phyloP scores from a whole-genome alignment of 2,797 vertebrate species.

The Champsocephalus gunnari region DNA sequence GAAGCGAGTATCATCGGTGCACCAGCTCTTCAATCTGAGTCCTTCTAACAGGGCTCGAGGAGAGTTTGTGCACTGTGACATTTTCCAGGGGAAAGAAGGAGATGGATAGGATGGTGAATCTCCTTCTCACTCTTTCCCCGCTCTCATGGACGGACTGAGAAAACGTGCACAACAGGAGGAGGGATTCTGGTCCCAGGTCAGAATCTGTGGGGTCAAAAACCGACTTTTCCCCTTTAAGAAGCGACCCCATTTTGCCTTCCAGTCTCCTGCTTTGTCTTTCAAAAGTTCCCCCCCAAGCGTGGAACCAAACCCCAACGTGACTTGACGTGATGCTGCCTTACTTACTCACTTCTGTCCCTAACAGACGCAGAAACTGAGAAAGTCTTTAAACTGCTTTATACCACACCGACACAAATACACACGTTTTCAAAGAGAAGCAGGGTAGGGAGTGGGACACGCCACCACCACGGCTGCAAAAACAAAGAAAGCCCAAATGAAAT shows the following conservation, averaged over 20 bases:
- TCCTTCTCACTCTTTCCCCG: constrained; percentile 53
- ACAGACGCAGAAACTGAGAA: constrained; percentile 41
- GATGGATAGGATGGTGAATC: constrained; percentile 33
- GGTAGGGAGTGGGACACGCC: constrained; percentile 35
- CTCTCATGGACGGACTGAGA: constrained; percentile 28
- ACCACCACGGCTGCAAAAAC: constrained; percentile 42
- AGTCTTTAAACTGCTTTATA: constrained; percentile 54
- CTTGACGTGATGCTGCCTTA: constrained; percentile 84
- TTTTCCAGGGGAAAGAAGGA: constrained; percentile 36
- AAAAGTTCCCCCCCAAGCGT: constrained; percentile 38
- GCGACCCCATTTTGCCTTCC: constrained; percentile 70
- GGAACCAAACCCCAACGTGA: constrained; percentile 54
- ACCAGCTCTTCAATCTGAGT: constrained; percentile 37
- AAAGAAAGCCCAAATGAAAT: constrained; percentile 43
- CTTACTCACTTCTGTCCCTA: constrained; percentile 67
- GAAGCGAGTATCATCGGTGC: constrained; percentile 8
- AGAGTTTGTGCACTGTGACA: constrained; percentile 54
- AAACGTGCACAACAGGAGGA: constrained; percentile 58
- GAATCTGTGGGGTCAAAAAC: constrained; percentile 35
- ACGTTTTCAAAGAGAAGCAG: constrained; percentile 44
- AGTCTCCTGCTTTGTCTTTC: constrained; percentile 55
- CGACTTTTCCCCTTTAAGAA: constrained; percentile 62
- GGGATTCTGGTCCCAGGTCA: constrained; percentile 44
- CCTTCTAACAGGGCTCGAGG: constrained; percentile 28
- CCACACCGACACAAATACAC: constrained; percentile 58